phyloP scores from a whole-genome alignment of 2,888 invertebrate genomes.

The Callosobruchus maculatus region DNA sequence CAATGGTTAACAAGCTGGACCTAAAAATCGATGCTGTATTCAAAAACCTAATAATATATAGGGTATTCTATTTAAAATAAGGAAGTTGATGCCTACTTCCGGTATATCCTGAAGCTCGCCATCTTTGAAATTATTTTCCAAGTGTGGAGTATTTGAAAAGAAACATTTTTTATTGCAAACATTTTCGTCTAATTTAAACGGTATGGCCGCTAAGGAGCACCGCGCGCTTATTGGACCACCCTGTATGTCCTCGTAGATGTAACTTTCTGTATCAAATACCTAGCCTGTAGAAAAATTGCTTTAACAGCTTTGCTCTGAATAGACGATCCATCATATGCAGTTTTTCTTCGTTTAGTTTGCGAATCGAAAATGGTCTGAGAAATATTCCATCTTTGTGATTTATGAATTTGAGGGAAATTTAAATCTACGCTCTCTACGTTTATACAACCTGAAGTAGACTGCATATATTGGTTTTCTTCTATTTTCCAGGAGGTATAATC shows the following conservation, averaged over 20 bases:
- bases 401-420: not conserved
- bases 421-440: not conserved
- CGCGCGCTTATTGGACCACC: no score
- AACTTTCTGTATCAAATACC: constrained; percentile 35
- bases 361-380: not conserved
- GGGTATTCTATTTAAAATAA: no score
- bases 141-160: no score
- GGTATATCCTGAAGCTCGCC: no score
- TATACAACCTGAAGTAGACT: not conserved
- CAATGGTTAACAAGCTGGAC: no score
- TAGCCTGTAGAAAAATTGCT: constrained; percentile 13
- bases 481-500: not conserved
- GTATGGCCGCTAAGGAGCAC: no score
- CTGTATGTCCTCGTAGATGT: constrained; percentile 43
- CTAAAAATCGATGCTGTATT: no score
- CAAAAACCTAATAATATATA: no score
- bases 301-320: not conserved
- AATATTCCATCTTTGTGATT: not conserved
- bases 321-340: not conserved
- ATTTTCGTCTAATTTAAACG: no score
- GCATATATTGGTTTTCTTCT: not conserved
- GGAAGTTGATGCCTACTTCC: no score
- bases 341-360: not conserved
- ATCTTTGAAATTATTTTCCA: no score
- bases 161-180: no score